These are phyloP conservation scores for Kryptopterus vitreolus DNA, from an alignment of 2,797 vertebrate species.

Conservation along the genomic window DNA sequence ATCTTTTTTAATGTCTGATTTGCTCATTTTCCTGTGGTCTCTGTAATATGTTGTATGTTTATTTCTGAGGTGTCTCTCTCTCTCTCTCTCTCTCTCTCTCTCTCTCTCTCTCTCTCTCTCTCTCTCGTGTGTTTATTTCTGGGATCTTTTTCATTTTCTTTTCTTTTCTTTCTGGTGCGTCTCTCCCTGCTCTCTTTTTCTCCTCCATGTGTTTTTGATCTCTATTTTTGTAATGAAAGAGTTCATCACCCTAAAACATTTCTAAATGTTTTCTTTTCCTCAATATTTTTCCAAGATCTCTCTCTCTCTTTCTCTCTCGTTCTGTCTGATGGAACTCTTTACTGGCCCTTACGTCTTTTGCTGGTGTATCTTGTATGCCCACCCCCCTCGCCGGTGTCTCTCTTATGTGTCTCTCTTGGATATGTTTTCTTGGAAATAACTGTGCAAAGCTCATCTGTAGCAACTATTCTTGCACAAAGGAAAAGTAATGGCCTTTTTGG, in stretches of 20 bases:
- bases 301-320: background rate
- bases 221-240: background rate
- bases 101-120: background rate
- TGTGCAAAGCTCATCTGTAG: slow-evolving; percentile 14
- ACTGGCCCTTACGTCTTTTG: background rate
- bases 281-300: background rate
- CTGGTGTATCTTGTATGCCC: background rate
- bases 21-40: background rate
- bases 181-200: background rate
- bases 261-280: background rate
- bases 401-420: background rate
- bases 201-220: background rate
- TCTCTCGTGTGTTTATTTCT: background rate
- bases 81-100: background rate
- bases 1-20: background rate
- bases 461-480: slow-evolving; percentile 22
- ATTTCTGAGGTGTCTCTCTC: background rate
- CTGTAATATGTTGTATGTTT: background rate
- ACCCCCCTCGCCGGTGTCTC: background rate
- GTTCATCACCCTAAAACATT: too few relatives aligned
- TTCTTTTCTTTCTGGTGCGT: background rate
- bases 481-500: slow-evolving; percentile 12
- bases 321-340: background rate
- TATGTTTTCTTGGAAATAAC: background rate
- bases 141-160: background rate